A percentile compares a stretch with the other conserved stretches of the same genome.
Conservation (phyloP, 1,140 invertebrate species). For the Heliconius eleuchia region DNA sequence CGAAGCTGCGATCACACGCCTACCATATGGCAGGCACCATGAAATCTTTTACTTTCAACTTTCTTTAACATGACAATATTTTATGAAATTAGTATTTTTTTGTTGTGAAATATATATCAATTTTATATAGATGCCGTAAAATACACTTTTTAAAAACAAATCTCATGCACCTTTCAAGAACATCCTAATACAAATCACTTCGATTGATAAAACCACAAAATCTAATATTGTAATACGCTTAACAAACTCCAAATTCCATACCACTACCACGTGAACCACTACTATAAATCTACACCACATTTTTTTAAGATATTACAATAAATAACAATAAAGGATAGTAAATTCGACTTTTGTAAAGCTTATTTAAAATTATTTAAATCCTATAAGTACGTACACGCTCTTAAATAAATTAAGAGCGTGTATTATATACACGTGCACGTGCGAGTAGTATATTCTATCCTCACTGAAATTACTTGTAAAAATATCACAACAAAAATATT, state of each 20-base stretch:
- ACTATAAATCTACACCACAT: no score
- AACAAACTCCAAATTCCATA: no score
- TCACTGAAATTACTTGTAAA: not conserved
- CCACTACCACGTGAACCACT: not conserved
- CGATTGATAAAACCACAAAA: no score
- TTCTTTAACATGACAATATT: not conserved
- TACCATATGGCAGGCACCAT: not conserved
- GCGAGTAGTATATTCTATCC: not conserved
- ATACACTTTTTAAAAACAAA: not conserved
- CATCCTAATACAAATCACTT: no score
- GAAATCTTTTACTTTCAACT: constrained; percentile 3
- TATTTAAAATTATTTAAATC: not conserved
- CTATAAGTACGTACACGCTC: not conserved
- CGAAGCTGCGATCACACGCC: constrained; percentile 22
- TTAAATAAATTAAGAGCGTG: not conserved
- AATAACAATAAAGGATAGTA: no score
- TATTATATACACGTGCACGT: no score
- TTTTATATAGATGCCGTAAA: not conserved
- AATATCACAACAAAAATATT: not conserved
- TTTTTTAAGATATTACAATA: no score
- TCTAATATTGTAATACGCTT: no score
- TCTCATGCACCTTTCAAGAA: no score
- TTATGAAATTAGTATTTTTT: not conserved
- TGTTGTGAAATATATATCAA: no score
- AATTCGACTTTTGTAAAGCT: not conserved